A percentile compares a stretch with the other conserved stretches of the same genome.
phyloP scores from a whole-genome alignment of 37 sponge, comb jelly and placozoan species.

The Theonella swinhoei region DNA sequence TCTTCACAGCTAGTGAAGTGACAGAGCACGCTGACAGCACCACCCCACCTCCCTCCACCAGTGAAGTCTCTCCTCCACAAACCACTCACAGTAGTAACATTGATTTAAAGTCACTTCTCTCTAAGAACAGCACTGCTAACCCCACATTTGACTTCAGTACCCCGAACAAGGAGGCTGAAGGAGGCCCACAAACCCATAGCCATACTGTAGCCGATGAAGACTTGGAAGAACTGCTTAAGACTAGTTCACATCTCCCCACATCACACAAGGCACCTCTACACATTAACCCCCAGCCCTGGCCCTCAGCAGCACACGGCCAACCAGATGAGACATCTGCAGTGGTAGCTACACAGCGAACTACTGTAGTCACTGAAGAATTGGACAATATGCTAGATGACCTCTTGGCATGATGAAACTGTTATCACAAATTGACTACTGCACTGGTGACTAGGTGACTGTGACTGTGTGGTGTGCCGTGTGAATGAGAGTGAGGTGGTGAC shows the following conservation, averaged over 20 bases:
- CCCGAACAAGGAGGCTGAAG: neutral
- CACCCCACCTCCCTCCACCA: neutral
- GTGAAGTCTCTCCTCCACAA: neutral
- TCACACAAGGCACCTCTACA: too few relatives aligned
- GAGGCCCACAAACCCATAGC: neutral
- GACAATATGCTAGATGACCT: constrained; percentile 60
- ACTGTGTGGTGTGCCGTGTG: neutral
- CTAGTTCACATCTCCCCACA: too few relatives aligned
- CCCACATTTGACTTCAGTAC: neutral
- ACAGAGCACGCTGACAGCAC: neutral
- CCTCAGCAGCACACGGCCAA: too few relatives aligned
- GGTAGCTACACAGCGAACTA: neutral
- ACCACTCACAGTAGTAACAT: neutral
- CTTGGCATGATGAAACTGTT: constrained; percentile 14
- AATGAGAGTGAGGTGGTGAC: neutral
- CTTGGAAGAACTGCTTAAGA: too few relatives aligned
- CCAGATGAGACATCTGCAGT: too few relatives aligned
- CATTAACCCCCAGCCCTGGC: too few relatives aligned
- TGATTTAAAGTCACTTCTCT: neutral
- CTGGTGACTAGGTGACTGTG: neutral
- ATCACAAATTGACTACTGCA: neutral
- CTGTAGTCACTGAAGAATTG: constrained; percentile 17
- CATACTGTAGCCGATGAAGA: too few relatives aligned
- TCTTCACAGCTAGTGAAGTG: neutral
- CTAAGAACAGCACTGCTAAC: neutral